Base-by-base conservation (phyloP, 2,113 vertebrate genomes). In the Sinocyclocheilus rhinocerous region DNA sequence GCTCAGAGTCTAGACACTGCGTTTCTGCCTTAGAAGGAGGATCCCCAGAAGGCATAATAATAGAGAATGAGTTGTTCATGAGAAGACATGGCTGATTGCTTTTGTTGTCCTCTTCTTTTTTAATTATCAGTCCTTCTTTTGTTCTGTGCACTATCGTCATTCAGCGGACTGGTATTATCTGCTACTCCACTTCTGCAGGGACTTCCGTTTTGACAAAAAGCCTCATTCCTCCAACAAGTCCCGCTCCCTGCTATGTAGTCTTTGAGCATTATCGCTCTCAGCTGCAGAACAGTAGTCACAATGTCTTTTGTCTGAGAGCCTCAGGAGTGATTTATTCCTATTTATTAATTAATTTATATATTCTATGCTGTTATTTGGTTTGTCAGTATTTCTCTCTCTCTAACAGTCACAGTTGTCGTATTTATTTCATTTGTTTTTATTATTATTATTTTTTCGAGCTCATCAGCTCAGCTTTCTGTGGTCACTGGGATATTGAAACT, bases 1-100 rank as follows among this genome's bases (percentile, higher is more conserved):
- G 78, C 69, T 82, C n/a, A 26, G 48, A 84, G 82, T 81, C 70
- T 82, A 84, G 88, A 86, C 85, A 13, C 79, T 82, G 50, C 22
- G n/a, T 39, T 84, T 78, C 67, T 79, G 57, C 82, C 73, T 83
- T 76, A 86, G 76, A 86, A 50, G 45, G 78, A 67, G 20, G 57
- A 84, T 84, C 82, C 39, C 85, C 70, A 24, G 73, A 69, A 88
- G 70, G 67, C 80, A 84, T 36, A n/a, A 63, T 84, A 80, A 84
- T 20, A 82, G 52, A 50, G 65, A 81, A 82, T 70, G n/a, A 76
- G 77, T 55, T 70, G 52, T 78, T 81, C 76, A 61, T 73, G 59
- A 42, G 59, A 77, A 84, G 67, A 80, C 78, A 84, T 39, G 81
- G 85, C 81, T 81, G 76, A 86, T 84, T 80, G 70, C 63, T 75